Base-by-base conservation (phyloP, 2,113 vertebrate species). In the Mastomys coucha region DNA sequence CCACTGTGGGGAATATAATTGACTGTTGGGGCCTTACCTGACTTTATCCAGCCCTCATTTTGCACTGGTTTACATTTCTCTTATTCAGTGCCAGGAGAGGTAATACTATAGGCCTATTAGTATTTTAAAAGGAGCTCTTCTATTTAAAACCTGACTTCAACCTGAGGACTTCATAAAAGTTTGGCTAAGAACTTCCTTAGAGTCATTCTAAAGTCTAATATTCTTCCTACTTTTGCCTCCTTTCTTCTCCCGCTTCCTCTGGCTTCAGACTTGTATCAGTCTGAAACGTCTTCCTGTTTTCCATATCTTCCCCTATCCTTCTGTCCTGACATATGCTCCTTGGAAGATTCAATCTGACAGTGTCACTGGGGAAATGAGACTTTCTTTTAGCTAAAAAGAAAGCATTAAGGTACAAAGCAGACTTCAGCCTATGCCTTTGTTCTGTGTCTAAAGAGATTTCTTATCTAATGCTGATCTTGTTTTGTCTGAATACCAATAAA, bases 381-480 rank as follows among this genome's bases (percentile, higher is more conserved):
- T 51, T n/a, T n/a, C n/a, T n/a, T n/a, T 93, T 75, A 85, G 67
- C 31, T 84, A 58, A 67, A 60, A 90, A 91, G 73, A 95, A 91
- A 78, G 39, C 49, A 45, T 70, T 90, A 60, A 28, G 33, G 39
- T 75, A 49, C 33, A 2, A 94, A 82, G 72, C 81, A 93, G 53
- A 60, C 2, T 93, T 95, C 89, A 26, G 73, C 69, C 36, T 76
- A 39, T 49, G 24, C 92, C 91, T 13, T 16, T 97, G 17, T 84
- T 77, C 26, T 60, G 31, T 36, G 78, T 92, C 53, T 91, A 36
- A 39, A 89, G 45, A 94, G 94, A 76, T 69, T 94, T 81, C 53
- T 75, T 49, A 73, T 36, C 53, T 1, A 49, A 42, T 89, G 49
- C 39, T 84, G n/a, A 78, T n/a, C 67, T 33, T 93, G 22, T 60